Base-by-base conservation (phyloP, 2,113 vertebrate genomes). In the Toxotes jaculatrix region DNA sequence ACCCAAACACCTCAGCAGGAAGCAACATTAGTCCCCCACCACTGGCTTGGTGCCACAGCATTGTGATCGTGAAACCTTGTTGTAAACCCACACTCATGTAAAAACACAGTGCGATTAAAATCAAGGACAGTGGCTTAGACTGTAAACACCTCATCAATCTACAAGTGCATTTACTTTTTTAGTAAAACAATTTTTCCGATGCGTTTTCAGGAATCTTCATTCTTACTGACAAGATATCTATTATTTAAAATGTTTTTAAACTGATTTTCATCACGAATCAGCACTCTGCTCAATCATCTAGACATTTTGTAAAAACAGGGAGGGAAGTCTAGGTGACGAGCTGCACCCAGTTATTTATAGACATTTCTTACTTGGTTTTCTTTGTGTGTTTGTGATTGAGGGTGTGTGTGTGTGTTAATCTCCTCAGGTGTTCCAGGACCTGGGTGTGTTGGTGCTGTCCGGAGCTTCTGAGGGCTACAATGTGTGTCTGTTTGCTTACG, bases 401-500 rank as follows among this genome's bases (percentile, higher is more conserved):
- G 43, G 16, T 62, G 75, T 81, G 72, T 78, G 62, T 82, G 68
- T 78, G 62, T 83, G 36, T 69, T 45, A 4, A 12, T 82, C 64
- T 92, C 32, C 85, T 49, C 92, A 99, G 98, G 96, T 99, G 82
- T 99, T 99, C 91, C 97, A 97, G 92, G 98, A 99, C 87, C 95
- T 99, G 92, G 98, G 98, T 19, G 96, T 95, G 76, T 97, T 95
- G 7, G 97, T 99, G 43, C 92, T 99, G 66, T 95, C 96, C 0
- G 97, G 96, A 87, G 98, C 97, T 5, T 95, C 96, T 36, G 94
- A 94, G 91, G 98, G 98, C 74, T 99, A 99, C 93, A 99, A 99
- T n/a, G 97, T 99, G 83, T 98, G 98, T 85, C 95, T 99, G 77
- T 98, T 99, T 94, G 98, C 98, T 4, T 99, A 99, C 66, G 98